Evolutionary conservation across 2,113 vertebrate species (phyloP).

Genomic region (Tonatia bakeri): DNA sequence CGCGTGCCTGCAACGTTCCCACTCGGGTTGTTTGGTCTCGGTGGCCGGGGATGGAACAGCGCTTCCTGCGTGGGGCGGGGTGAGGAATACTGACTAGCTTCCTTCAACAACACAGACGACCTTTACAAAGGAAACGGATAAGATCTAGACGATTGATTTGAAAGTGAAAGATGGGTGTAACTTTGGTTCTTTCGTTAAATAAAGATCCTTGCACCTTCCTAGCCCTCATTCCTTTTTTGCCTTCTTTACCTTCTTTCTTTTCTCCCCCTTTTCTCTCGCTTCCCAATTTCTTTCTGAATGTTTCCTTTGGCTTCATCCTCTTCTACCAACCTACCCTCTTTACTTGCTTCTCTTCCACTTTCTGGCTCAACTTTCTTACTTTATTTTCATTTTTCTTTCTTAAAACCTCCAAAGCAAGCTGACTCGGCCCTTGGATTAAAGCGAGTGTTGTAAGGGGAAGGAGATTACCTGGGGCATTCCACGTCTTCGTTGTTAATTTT

Average conservation of each 20-base stretch:
- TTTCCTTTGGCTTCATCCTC: neutral
- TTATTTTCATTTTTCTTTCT: conserved; percentile 17
- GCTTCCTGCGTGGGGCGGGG: neutral
- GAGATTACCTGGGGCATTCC: neutral
- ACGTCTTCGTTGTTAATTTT: neutral
- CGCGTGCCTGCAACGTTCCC: conserved; percentile 17
- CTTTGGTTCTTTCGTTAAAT: conserved; percentile 44
- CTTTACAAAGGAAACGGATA: conserved; percentile 57
- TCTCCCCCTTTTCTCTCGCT: neutral
- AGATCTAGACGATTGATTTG: conserved; percentile 42
- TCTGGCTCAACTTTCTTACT: neutral
- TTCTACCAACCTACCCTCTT: neutral
- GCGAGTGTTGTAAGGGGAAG: neutral
- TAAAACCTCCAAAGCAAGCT: neutral
- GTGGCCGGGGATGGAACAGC: neutral
- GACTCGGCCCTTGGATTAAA: neutral
- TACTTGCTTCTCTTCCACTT: neutral
- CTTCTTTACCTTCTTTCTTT: neutral
- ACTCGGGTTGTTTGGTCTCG: neutral
- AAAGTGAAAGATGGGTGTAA: conserved; percentile 63
- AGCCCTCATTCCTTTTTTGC: neutral
- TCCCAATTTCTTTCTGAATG: neutral
- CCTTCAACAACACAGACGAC: neutral
- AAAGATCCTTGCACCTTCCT: neutral
- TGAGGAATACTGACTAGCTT: neutral